Evolutionary conservation across 2,888 invertebrate genomes (phyloP), one percentile per base, ranked within the genome.

Genomic region (Hypselothyrea guttata): DNA sequence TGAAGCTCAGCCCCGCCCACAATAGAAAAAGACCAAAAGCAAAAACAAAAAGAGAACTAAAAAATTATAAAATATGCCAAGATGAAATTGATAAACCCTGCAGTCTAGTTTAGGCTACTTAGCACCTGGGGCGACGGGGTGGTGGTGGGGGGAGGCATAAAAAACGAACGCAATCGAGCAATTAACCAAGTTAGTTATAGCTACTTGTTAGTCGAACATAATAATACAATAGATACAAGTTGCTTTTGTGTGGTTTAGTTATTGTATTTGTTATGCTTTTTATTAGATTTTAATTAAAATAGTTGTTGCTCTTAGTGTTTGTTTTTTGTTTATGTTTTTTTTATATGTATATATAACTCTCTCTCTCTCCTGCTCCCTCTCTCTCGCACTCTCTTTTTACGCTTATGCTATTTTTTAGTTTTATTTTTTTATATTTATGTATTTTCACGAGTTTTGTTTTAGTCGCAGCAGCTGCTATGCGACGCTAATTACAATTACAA

Each of bases 241-340:
- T 31, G n/a, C 3, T 31, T 31, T 5, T n/a, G 3, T 48, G 67
- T 64, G 47, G 30, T 62, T 28, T 51, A 49, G 40, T 76, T 77
- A 69, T 81, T 75, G 77, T 75, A 68, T 73, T 69, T 81, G 70
- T 75, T 81, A 74, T 77, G 69, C 71, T 28, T 77, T 77, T 22
- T 5, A 58, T 67, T 75, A 78, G 62, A 62, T 35, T 66, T 76
- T 66, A n/a, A 58, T 76, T 79, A 76, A 77, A 77, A 77, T 77
- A 77, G 81, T 84, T 84, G 47, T 76, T 69, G 62, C 72, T 79
- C 65, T 69, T 66, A 66, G 56, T 55, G n/a, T 38, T 67, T 48
- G 46, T 58, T 44, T 59, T 54, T 68, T n/a, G n/a, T n/a, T n/a
- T n/a, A n/a, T n/a, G n/a, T 47, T 54, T 59, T 67, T 68, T 54